Evolutionary conservation across 1,140 invertebrate species (phyloP), one percentile per base, ranked within the genome.

Genomic region (Ericerus pela): DNA sequence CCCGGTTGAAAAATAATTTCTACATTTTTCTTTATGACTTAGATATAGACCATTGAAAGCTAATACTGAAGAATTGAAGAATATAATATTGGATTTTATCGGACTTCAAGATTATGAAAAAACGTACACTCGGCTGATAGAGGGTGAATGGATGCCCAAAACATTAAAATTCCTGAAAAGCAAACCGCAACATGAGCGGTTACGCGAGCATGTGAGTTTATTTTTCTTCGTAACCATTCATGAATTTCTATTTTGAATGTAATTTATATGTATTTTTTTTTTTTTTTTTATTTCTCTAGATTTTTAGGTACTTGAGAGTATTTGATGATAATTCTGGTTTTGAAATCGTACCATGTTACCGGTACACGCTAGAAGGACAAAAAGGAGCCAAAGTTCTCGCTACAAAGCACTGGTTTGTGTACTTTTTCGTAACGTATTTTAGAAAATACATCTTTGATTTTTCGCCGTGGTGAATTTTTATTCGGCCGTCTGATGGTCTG

Each of bases 351-450:
- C 81, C 91, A 20, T 99, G 96, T 70, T 87, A 84, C 70, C 81
- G 95, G 65, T 98, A 99, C 71, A 91, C 89, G 12, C 73, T 92
- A 63, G 96, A 99, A 73, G 89, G 86, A 41, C 81, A 94, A 67
- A 80, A 90, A 64, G 96, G 96, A 60, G 95, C 92, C 28, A 97
- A 94, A 73, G 90, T 99, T 61, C 89, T 86, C 65, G 82, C 95
- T 1, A 98, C 94, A 12, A 86, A 83, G 68, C 85, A 88, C 65
- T 99, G 96, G 93, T 83, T 65, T 64, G n/a, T n/a, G 66, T 36
- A 12, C 31, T 24, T 8, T 8, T 24, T 12, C 4, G 14, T 28
- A 31, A 54, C 31, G 30, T 33, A 10, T 10, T 33, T 33, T 41
- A 16, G 14, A n/a, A n/a, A n/a, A n/a, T n/a, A n/a, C n/a, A n/a